Base-by-base conservation (phyloP, 2,888 invertebrate genomes). In the Sphecodes monilicornis region DNA sequence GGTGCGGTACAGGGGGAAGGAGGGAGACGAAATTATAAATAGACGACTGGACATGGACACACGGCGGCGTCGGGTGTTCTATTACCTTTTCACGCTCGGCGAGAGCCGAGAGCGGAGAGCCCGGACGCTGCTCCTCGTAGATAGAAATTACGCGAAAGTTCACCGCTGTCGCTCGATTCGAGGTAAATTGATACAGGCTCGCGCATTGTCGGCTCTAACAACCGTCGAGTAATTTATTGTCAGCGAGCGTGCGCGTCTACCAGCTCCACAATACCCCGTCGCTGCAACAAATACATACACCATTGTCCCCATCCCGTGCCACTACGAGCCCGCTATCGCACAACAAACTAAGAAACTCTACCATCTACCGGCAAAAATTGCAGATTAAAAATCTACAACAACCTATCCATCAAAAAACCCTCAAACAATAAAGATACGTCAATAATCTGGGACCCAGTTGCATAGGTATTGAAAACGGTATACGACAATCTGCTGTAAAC, bases 1-100 rank as follows among this genome's bases (percentile, higher is more conserved):
- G 43, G 43, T 1, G 11, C 43, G 0, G 43, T 13, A 43, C 43
- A 43, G 43, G 16, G 4, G 60, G 8, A 18, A 29, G 18, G 60
- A 60, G 29, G 18, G 32, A 32, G 29, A 86, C 79, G 79, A 88
- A 89, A 89, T 89, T 90, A 90, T 90, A 89, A 90, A 90, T 89
- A 89, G 89, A 76, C 82, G 64, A 71, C 69, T 57, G 68, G 72
- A 50, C 75, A 26, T 3, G 54, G n/a, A 54, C 26, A 43, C 75
- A 10, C 29, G 60, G 60, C 76, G 83, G 72, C 54, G 54, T n/a
- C 54, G 54, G n/a, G 54, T 80, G 81, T 88, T 86, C 86, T 78
- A 75, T 76, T 82, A 77, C 76, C 80, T 80, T 79, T 80, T 78
- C 80, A 64, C 75, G 86, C 66, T n/a, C n/a, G 60, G 29, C 29